Percentiles rank a stretch among this genome's conserved stretches.
phyloP scores from a whole-genome alignment of 2,888 invertebrate genomes.

The Mimachlamys varia region DNA sequence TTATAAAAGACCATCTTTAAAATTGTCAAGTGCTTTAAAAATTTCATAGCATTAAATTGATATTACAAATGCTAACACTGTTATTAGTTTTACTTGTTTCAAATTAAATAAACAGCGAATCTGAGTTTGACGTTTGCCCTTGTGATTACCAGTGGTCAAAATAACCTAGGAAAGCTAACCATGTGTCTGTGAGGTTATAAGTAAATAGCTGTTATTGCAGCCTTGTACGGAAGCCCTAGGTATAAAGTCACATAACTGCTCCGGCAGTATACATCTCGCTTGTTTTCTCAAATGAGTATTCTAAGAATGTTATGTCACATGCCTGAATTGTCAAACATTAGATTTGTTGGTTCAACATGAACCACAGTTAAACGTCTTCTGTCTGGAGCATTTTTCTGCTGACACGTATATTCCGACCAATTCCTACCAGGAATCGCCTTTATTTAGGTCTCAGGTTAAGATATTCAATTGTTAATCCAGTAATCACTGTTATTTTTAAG shows the following conservation, averaged over 20 bases:
- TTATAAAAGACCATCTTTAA: too few relatives aligned
- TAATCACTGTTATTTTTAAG: neutral
- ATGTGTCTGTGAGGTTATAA: neutral
- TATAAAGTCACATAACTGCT: neutral
- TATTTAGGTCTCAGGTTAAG: neutral
- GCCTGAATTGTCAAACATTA: constrained; percentile 1
- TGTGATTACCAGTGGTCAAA: neutral
- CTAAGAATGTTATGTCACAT: neutral
- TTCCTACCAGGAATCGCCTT: neutral
- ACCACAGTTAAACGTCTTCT: neutral
- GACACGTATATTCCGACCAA: neutral
- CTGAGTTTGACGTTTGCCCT: too few relatives aligned
- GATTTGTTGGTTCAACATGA: neutral
- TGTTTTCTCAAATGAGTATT: neutral
- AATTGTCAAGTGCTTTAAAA: too few relatives aligned
- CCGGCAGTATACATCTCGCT: neutral
- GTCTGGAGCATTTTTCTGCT: constrained; percentile 1
- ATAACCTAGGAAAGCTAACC: neutral
- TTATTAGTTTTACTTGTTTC: too few relatives aligned
- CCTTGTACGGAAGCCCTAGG: neutral
- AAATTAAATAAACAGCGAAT: too few relatives aligned
- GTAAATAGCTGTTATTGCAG: neutral
- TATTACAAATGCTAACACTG: too few relatives aligned
- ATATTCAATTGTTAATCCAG: neutral
- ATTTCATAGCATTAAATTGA: too few relatives aligned